These are phyloP conservation scores for Eueremaeus valkanovi DNA, from an alignment of 2,888 invertebrate species.

Conservation along the genomic window DNA sequence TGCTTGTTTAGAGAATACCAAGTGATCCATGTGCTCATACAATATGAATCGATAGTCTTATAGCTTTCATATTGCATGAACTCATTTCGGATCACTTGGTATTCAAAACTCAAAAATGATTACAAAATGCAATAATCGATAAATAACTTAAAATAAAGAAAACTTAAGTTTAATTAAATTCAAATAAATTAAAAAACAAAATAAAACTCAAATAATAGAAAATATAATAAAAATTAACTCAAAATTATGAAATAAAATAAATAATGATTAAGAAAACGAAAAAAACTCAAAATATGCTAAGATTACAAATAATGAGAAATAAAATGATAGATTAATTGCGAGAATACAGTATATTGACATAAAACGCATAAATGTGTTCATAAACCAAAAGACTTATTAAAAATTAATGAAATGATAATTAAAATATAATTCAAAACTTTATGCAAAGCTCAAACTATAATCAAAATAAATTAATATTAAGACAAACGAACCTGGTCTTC, in stretches of 20 bases:
- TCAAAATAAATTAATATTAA: not conserved
- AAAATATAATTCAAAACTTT: not conserved
- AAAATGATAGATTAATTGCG: not conserved
- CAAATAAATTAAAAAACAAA: not conserved
- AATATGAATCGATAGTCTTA: not conserved
- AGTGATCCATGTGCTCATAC: constrained; percentile 31
- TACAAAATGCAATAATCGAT: not conserved
- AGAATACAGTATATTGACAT: too few relatives aligned
- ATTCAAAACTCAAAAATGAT: not conserved
- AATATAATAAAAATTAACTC: not conserved
- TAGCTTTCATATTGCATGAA: not conserved
- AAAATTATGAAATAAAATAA: not conserved
- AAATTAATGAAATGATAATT: not conserved
- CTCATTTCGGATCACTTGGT: constrained; percentile 29
- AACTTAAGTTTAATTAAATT: not conserved
- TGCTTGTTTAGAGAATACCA: constrained; percentile 53
- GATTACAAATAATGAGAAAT: not conserved
- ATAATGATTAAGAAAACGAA: not conserved
- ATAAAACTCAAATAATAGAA: not conserved
- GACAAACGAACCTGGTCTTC: constrained; percentile 23
- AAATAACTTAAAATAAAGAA: not conserved
- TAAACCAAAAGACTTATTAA: too few relatives aligned
- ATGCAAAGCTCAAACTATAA: not conserved
- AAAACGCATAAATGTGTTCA: too few relatives aligned
- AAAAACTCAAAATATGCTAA: not conserved